phyloP scores from a whole-genome alignment of 64 coral and sea anemone species.

The Montipora efflorescens region DNA sequence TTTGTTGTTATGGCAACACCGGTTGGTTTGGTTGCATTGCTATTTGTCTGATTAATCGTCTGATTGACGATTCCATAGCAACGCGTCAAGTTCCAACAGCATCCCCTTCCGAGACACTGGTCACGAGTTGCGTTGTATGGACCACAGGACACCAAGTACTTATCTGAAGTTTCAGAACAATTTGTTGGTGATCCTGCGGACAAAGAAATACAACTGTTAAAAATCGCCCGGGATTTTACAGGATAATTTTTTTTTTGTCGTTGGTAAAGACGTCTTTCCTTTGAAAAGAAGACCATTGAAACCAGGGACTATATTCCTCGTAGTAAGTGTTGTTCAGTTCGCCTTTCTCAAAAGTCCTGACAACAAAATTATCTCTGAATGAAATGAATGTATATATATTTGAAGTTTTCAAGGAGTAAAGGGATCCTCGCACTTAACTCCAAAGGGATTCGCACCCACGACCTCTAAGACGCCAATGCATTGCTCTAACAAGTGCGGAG shows the following conservation, averaged over 20 bases:
- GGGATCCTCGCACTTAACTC: too few species aligned
- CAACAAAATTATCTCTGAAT: too few species aligned
- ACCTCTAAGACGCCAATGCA: too few species aligned
- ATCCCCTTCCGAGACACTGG: slow-evolving; percentile 20
- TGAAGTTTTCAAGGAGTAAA: too few species aligned
- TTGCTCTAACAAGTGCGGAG: too few species aligned
- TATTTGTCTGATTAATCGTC: neutral
- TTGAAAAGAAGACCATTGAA: too few species aligned
- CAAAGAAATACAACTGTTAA: neutral
- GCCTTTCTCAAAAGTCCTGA: too few species aligned
- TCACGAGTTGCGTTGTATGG: neutral
- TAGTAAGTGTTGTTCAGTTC: too few species aligned
- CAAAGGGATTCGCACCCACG: too few species aligned
- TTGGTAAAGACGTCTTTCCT: too few species aligned
- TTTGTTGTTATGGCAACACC: slow-evolving; percentile 4
- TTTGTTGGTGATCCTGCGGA: neutral
- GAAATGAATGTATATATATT: too few species aligned
- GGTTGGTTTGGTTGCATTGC: slow-evolving; percentile 1
- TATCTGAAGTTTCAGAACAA: neutral
- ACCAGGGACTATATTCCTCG: too few species aligned
- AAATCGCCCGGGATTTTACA: neutral
- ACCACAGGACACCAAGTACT: slow-evolving; percentile 8
- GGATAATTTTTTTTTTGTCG: neutral
- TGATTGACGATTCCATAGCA: neutral
- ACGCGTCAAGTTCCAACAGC: slow-evolving; percentile 33